These are phyloP conservation scores for Apodemia mormo DNA, from an alignment of 2,888 invertebrate species.

Conservation along the genomic window DNA sequence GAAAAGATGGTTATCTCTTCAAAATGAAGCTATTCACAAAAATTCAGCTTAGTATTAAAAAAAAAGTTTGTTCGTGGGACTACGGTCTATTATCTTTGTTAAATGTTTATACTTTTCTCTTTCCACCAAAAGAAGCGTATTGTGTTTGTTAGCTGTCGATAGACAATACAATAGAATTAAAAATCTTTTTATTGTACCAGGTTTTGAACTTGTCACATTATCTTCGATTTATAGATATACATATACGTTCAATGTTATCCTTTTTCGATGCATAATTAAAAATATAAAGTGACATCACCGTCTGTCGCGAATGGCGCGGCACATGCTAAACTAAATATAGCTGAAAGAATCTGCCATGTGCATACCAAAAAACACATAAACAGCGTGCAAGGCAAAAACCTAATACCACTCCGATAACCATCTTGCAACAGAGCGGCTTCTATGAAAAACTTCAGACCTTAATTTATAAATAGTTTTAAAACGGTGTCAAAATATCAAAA, in stretches of 20 bases:
- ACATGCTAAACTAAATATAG: slow-evolving; percentile 76
- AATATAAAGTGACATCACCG: slow-evolving; percentile 75
- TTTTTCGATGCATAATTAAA: slow-evolving; percentile 59
- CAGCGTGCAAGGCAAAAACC: slow-evolving; percentile 53
- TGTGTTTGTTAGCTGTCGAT: too few species aligned
- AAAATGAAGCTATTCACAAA: too few species aligned
- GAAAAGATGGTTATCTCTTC: too few species aligned
- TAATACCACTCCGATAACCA: slow-evolving; percentile 54
- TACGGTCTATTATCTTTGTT: too few species aligned
- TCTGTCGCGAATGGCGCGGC: slow-evolving; percentile 69
- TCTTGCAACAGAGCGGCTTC: slow-evolving; percentile 41
- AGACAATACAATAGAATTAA: too few species aligned
- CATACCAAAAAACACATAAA: slow-evolving; percentile 57
- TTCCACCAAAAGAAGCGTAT: too few species aligned
- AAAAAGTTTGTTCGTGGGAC: too few species aligned
- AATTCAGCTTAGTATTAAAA: too few species aligned
- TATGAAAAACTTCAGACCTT: slow-evolving; percentile 49
- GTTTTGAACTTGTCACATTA: too few species aligned
- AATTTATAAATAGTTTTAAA: slow-evolving; percentile 54
- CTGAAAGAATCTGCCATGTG: slow-evolving; percentile 71
- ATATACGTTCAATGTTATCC: slow-evolving; percentile 45
- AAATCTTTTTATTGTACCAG: too few species aligned
- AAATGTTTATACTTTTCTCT: too few species aligned
- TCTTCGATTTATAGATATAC: too few species aligned
- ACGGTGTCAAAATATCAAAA: slow-evolving; percentile 29